Base-by-base conservation (phyloP, 1,140 invertebrate genomes). In the Cepaea nemoralis region DNA sequence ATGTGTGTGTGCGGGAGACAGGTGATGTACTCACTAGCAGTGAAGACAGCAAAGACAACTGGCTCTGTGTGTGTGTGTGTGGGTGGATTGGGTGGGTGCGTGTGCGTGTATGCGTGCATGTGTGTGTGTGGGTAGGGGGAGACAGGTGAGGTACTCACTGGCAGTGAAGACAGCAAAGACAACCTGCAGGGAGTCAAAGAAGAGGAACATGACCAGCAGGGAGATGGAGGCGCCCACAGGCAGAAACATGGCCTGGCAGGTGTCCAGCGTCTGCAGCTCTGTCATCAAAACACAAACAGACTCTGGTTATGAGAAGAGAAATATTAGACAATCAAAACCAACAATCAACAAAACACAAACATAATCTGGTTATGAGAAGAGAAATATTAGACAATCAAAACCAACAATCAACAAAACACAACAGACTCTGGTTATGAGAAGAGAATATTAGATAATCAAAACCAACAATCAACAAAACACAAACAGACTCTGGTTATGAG, bases 131-230 rank as follows among this genome's bases (percentile, higher is more conserved):
- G n/a, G n/a, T n/a, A n/a, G n/a, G n/a, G n/a, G n/a, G n/a, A n/a
- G n/a, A n/a, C n/a, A n/a, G n/a, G n/a, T n/a, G n/a, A n/a, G 10
- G 70, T 48, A 91, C 91, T 94, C 93, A 98, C 97, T 96, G 89
- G 97, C 97, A 88, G 98, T 99, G 91, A 97, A 98, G 87, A 99
- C 96, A 74, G 97, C 97, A 93, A 99, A 98, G 8, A 99, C 94
- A 93, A 98, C 92, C 92, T 99, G 97, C 95, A 99, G 97, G 77
- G 97, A 98, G 92, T 99, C 97, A 90, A 99, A 99, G 92, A 98
- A 99, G 93, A 99, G 98, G 92, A 99, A 99, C 97, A 99, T 99
- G 83, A 99, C 94, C 31, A 99, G 94, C 80, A 99, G 93, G 77
- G 97, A 98, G 86, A 98, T 95, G 80, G 97, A 98, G 86, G 98